Percentiles rank a stretch among this genome's conserved stretches.
phyloP scores from a whole-genome alignment of 1,140 invertebrate genomes.

The Phenacoccus solenopsis region DNA sequence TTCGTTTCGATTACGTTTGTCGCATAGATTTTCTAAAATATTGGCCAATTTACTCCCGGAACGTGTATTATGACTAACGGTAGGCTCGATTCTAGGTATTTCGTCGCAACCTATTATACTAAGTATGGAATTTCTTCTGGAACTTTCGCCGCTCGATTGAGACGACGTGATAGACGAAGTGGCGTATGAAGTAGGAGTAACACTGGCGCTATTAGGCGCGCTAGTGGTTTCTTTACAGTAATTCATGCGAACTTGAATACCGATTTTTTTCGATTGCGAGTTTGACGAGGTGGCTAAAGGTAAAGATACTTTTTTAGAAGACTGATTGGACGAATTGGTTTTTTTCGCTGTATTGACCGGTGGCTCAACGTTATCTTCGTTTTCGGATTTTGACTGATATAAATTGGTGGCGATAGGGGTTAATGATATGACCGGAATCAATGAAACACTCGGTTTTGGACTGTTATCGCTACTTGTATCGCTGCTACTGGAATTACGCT shows the following conservation, averaged over 20 bases:
- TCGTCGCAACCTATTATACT: neutral
- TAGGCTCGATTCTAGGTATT: neutral
- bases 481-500: neutral
- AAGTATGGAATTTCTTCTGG: neutral
- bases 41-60: neutral
- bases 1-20: neutral
- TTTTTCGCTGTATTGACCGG: neutral
- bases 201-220: neutral
- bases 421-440: neutral
- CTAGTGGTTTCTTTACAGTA: slow-evolving; percentile 18
- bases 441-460: neutral
- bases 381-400: neutral
- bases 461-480: neutral
- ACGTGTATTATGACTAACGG: neutral
- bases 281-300: slow-evolving; percentile 5
- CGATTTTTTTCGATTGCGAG: slow-evolving; percentile 20
- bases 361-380: neutral
- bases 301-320: neutral
- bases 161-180: neutral
- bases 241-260: slow-evolving; percentile 23
- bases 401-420: neutral
- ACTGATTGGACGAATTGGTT: no score
- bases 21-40: neutral
- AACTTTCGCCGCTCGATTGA: neutral
- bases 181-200: neutral